Base-by-base conservation (phyloP, 1,140 invertebrate species). In the Panagrolaimus sp. region DNA sequence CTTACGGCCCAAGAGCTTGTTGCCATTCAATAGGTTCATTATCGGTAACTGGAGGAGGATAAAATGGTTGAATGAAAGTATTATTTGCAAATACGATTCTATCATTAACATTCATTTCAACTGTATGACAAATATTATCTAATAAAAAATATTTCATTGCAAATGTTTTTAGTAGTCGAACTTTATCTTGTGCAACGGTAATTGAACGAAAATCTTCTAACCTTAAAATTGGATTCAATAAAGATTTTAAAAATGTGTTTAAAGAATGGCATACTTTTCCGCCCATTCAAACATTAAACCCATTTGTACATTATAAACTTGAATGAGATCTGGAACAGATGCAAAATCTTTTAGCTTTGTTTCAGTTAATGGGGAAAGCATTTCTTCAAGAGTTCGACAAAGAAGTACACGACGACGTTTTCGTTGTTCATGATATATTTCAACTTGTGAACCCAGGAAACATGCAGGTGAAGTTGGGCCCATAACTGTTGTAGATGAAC, bases 41-140 rank as follows among this genome's bases (percentile, higher is more conserved):
- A 45, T 42, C 43, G 13, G 16, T 38, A n/a, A 67, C 27, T 13
- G 48, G 43, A 5, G 72, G 76, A 20, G 44, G 42, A 23, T 51
- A 51, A 27, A 25, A 42, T 14, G 74, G 68, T 46, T 67, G 23
- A n/a, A 79, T 44, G n/a, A 65, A 69, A 8, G 66, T 70, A 43
- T 78, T 78, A 53, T 77, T 77, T 2, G 73, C 72, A 14, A 77
- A 45, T 23, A 77, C 65, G 25, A 77, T 42, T 48, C 74, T 68
- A 65, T 77, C 75, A 13, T 66, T 61, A 42, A 45, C 72, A 23
- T 73, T 72, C 2, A 74, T 48, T 16, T 80, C 77, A 11, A 82
- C 68, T 14, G 78, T 77, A 63, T 80, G 74, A 51, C 80, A 79
- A 38, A 79, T 42, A 67, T 79, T 81, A 61, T 82, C 78, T 1